phyloP scores from a whole-genome alignment of 2,113 vertebrate species.

The Mesocricetus auratus region DNA sequence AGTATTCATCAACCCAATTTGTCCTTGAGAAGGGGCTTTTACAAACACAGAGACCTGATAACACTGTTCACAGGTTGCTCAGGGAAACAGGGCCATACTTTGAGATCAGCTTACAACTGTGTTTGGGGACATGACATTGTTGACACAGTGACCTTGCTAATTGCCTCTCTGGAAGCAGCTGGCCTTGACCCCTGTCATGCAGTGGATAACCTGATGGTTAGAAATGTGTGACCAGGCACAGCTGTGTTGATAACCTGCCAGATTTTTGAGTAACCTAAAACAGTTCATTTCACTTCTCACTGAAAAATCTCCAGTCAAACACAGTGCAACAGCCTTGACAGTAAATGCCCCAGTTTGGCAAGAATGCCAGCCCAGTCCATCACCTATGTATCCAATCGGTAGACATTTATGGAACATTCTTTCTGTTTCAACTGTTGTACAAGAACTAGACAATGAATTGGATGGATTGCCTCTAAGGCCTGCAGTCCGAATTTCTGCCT shows the following conservation, averaged over 20 bases:
- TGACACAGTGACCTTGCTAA: slow-evolving; percentile 51
- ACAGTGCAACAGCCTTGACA: slow-evolving; percentile 33
- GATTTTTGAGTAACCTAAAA: slow-evolving; percentile 11
- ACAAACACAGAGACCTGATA: not conserved
- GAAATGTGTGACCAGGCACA: slow-evolving; percentile 15
- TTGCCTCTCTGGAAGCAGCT: slow-evolving; percentile 27
- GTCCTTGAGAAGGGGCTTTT: not conserved
- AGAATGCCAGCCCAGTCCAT: not conserved
- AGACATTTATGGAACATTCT: slow-evolving; percentile 2
- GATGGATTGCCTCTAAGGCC: not conserved
- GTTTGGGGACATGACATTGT: not conserved
- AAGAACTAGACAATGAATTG: slow-evolving; percentile 25
- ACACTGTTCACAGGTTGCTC: not conserved
- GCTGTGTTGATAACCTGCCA: slow-evolving; percentile 39
- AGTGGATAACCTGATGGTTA: slow-evolving; percentile 53
- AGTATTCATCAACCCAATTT: slow-evolving; percentile 6
- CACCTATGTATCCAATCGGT: slow-evolving; percentile 28
- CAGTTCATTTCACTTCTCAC: not conserved
- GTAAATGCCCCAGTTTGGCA: not conserved
- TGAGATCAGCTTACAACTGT: slow-evolving; percentile 53
- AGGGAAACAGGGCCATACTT: not conserved
- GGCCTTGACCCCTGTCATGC: not conserved
- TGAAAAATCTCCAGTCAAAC: slow-evolving; percentile 41
- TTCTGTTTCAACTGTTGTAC: not conserved
- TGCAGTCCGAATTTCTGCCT: not conserved